Evolutionary conservation across 2,888 invertebrate species (phyloP), one percentile per base, ranked within the genome.

Genomic region (Arrhopalites spinosus): DNA sequence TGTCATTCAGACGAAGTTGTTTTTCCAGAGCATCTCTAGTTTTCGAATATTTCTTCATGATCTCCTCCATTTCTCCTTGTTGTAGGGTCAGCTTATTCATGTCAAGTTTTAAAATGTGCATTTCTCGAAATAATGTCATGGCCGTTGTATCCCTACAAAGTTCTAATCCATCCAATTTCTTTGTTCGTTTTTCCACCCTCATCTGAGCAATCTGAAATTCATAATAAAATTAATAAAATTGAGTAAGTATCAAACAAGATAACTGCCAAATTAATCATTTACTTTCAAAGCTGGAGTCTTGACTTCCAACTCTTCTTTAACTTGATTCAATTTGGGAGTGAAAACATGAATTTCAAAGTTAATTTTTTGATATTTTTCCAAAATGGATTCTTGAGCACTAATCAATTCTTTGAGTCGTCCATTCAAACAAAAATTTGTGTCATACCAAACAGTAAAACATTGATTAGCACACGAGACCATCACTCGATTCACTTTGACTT

Each of bases 81-180:
- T 78, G 79, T 8, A 61, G 13, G 2, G 76, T 76, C 7, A 80
- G 64, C 56, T 77, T 68, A 30, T 80, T 78, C 20, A 76, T 75
- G 8, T 75, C 71, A 23, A 67, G 66, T 71, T 79, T 79, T 47
- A 79, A 61, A 0, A 76, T 70, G 43, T 78, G 75, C 30, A 80
- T 74, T 73, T 80, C 80, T 25, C 72, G 75, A 13, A 78, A 66
- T n/a, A 80, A 50, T 15, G 78, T 75, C 36, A 79, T 47, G 74
- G 75, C 79, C n/a, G 75, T 78, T 70, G 78, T 79, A 23, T 80
- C 80, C 8, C 77, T 73, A 36, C 80, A 80, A 13, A 80, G 73
- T 63, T 80, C 80, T 17, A 79, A 75, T 20, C 79, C 79, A 27
- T 78, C 76, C 2, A 77, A 64, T 2, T 59, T 59, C 27, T 80